Percentiles rank a stretch among this genome's conserved stretches.
phyloP scores from a whole-genome alignment of 2,797 vertebrate species.

The Takifugu rubripes region DNA sequence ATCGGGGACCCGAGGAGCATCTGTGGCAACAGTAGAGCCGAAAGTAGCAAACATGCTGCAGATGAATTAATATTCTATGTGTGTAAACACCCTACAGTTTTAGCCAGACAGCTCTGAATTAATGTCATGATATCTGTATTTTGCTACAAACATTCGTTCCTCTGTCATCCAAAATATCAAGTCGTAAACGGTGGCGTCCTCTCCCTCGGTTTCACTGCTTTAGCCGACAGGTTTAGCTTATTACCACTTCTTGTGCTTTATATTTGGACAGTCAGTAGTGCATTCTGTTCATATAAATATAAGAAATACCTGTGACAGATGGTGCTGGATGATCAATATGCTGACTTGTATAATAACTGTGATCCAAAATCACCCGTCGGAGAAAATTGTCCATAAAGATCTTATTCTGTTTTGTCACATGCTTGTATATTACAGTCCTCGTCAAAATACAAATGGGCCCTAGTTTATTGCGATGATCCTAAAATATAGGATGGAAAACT shows the following conservation, averaged over 20 bases:
- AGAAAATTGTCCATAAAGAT: slow-evolving; percentile 55
- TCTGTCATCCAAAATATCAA: slow-evolving; percentile 5
- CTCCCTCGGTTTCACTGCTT: slow-evolving; percentile 50
- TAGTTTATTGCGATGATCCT: slow-evolving; percentile 45
- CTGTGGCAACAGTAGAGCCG: slow-evolving; percentile 18
- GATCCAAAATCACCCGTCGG: slow-evolving; percentile 40
- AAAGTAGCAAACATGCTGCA: background rate
- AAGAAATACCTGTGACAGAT: slow-evolving; percentile 55
- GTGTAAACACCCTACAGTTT: slow-evolving; percentile 29
- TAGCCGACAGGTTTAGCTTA: slow-evolving; percentile 43
- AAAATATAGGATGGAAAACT: slow-evolving; percentile 70
- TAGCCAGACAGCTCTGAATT: slow-evolving; percentile 10
- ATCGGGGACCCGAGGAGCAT: slow-evolving; percentile 25
- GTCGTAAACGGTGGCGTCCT: slow-evolving; percentile 1
- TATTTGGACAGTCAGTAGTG: slow-evolving; percentile 62
- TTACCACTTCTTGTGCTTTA: slow-evolving; percentile 64
- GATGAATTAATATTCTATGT: background rate
- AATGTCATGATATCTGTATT: slow-evolving; percentile 14
- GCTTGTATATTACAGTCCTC: slow-evolving; percentile 67
- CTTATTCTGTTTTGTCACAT: slow-evolving; percentile 55
- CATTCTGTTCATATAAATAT: slow-evolving; percentile 66
- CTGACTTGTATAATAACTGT: slow-evolving; percentile 42
- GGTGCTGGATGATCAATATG: slow-evolving; percentile 47
- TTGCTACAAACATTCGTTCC: slow-evolving; percentile 21
- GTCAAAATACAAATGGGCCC: slow-evolving; percentile 67